Evolutionary conservation across 2,113 vertebrate species (phyloP), one percentile per base, ranked within the genome.

Genomic region (Pedetes capensis): DNA sequence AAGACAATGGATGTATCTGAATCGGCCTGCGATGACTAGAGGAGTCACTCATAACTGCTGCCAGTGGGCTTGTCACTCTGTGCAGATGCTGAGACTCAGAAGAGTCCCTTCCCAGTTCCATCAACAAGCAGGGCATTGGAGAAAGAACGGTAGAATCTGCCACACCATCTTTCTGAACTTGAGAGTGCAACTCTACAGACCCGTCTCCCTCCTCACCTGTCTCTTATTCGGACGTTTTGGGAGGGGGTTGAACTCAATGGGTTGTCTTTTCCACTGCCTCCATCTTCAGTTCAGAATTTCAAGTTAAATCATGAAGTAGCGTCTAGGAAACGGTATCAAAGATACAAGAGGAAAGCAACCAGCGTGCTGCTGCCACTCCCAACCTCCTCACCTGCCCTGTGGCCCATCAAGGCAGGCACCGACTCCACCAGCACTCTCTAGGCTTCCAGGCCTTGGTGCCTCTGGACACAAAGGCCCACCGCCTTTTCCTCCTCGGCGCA

Each of bases 1-100:
- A 99, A 97, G 99, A 99, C 92, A 99, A 98, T n/a, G n/a, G n/a
- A n/a, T 0, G 99, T 99, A 95, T 99, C 99, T 10, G 99, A 99
- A 97, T 99, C 99, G 5, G 99, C 99, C 86, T 99, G 98, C 99
- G 99, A 89, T 99, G 99, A 69, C 99, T 99, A 57, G 99, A 99
- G 93, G 99, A 99, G 98, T 99, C 99, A 97, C 97, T 99, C 99
- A 8, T 99, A 99, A 95, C 98, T 96, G 37, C 92, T 98, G 68
- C 97, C 97, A 32, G 87, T 87, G 0, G 98, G 98, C 95, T 99
- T 99, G 87, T 99, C 98, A 0, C 99, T 99, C 72, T 99, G 99
- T 0, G 99, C 99, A 6, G 99, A 99, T 0, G 99, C 98, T 99
- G 99, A 69, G 99, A 99, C 97, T 99, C 99, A 0, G 98, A 99